Evolutionary conservation across 2,797 vertebrate species (phyloP), one percentile per base, ranked within the genome.

Genomic region (Neosilurus mollespiculum): DNA sequence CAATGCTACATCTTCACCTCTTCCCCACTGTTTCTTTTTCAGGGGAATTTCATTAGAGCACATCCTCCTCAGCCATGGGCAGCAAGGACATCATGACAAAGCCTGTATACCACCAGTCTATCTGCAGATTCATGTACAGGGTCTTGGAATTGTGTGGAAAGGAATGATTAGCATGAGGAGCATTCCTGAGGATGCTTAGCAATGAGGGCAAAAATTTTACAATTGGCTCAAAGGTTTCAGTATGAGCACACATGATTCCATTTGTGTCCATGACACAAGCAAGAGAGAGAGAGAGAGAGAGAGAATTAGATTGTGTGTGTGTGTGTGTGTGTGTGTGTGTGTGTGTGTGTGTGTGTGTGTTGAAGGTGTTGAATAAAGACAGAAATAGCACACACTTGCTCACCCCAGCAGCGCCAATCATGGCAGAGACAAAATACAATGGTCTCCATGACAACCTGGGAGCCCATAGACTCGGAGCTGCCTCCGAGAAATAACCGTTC

Each of bases 351-450:
- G 58, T 7, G 49, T 9, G 43, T 6, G 86, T 91, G 89, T 88
- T 93, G 91, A 90, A 94, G 90, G 92, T 92, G 92, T 93, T 93
- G 91, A 92, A 93, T 92, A 91, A 93, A 91, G 92, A 93, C 90
- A 91, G 88, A 94, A 94, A 94, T 94, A 95, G 94, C 92, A 91
- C 87, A 91, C 91, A 89, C 91, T 93, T 93, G 91, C 92, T 93
- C 91, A 90, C 87, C 88, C 91, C 89, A 84, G 91, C 91, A 90
- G 88, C 91, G 92, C 93, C 93, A 94, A 94, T 94, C 93, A 92
- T 91, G 87, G 85, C 62, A 87, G 87, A 91, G 89, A 90, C 84
- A 91, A 92, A 87, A 92, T 92, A 94, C 92, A 94, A 94, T 94
- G 91, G 94, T 94, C 93, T 93, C 94, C 91, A 91, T 91, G 92